These are phyloP conservation scores for Scrobipalpa atriplicella DNA, from an alignment of 2,888 invertebrate genomes.

Conservation along the genomic window DNA sequence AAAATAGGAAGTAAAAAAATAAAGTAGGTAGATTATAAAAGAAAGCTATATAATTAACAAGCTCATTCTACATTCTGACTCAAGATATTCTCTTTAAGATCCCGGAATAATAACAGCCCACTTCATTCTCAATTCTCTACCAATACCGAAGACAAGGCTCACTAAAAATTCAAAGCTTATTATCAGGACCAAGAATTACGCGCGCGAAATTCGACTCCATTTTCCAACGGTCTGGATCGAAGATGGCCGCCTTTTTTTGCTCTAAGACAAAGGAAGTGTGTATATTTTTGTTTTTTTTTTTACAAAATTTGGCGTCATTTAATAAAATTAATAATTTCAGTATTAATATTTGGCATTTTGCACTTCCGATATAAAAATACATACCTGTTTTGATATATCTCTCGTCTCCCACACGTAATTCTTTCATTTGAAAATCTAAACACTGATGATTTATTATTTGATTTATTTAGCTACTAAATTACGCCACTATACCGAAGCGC, in stretches of 20 bases:
- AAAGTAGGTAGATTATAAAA: too few species aligned
- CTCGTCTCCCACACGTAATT: background rate
- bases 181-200: background rate
- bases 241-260: slow-evolving; percentile 28
- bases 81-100: background rate
- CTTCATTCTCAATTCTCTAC: background rate
- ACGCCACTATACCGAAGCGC: background rate
- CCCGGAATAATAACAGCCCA: background rate
- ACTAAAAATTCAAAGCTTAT: slow-evolving; percentile 20
- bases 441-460: background rate
- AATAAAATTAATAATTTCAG: too few species aligned
- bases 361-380: too few species aligned
- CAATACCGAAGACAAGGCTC: background rate
- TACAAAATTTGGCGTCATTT: too few species aligned
- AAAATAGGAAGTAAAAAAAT: too few species aligned
- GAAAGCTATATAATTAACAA: too few species aligned
- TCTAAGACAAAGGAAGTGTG: background rate
- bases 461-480: slow-evolving; percentile 4
- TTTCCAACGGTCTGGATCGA: slow-evolving; percentile 4
- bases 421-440: background rate
- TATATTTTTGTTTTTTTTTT: too few species aligned
- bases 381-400: too few species aligned
- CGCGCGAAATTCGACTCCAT: slow-evolving; percentile 12
- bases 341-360: too few species aligned
- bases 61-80: background rate